phyloP scores from a whole-genome alignment of 2,797 vertebrate genomes.

The Antrozous pallidus region DNA sequence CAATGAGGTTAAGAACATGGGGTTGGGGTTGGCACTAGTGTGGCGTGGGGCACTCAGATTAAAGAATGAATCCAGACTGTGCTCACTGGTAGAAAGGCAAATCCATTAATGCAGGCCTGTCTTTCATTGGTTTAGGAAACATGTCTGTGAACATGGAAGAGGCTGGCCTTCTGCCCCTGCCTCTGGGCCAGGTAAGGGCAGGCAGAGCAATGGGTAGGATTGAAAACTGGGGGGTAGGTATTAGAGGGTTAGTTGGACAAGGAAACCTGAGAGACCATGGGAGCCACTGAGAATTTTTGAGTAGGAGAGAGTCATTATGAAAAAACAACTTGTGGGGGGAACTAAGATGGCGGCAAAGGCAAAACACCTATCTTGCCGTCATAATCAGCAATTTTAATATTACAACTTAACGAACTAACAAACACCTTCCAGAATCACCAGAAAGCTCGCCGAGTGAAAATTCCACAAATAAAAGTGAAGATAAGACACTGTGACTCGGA shows the following conservation, averaged over 20 bases:
- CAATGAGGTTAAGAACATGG: background rate
- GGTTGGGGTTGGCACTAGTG: background rate
- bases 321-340: background rate
- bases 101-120: background rate
- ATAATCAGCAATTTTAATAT: too few relatives aligned
- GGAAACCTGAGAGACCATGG: background rate
- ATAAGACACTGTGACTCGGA: too few relatives aligned
- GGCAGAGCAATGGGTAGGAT: background rate
- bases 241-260: background rate
- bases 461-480: too few relatives aligned
- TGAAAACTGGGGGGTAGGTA: too few relatives aligned
- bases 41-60: background rate
- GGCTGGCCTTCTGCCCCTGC: background rate
- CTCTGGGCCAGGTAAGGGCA: background rate
- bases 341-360: too few relatives aligned
- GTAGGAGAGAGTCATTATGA: background rate
- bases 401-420: too few relatives aligned
- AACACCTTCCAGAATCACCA: too few relatives aligned
- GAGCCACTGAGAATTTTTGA: slow-evolving; percentile 7
- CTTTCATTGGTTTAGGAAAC: background rate
- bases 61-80: background rate
- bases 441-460: too few relatives aligned
- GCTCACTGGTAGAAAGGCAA: background rate
- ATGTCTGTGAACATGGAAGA: background rate
- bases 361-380: too few relatives aligned